Base-by-base conservation (phyloP, 2,888 invertebrate species). In the Gymnoscelis rufifasciata region DNA sequence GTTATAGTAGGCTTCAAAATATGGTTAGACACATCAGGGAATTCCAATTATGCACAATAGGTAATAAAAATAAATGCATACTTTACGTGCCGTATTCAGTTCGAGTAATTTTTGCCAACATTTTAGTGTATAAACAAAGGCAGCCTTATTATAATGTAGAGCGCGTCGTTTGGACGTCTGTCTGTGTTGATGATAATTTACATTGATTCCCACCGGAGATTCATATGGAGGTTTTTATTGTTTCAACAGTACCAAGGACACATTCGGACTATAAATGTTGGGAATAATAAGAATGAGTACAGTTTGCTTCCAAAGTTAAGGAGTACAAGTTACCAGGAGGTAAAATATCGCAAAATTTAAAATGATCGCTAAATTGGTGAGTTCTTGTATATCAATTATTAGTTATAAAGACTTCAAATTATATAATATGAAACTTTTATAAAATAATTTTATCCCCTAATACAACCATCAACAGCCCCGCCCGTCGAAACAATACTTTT, bases 351-450 rank as follows among this genome's bases (percentile, higher is more conserved):
- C 30, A 27, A 73, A 64, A 87, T 86, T 87, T 67, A 30, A 73
- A 63, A 88, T 88, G 87, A 67, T 87, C 50, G 74, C 73, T 10
- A 88, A 87, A 61, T 57, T 87, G 81, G 87, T 87, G 53, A 87
- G 87, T 72, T 12, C n/a, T 6, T 19, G 5, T 5, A 3, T 19
- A 19, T 3, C 19, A n/a, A n/a, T n/a, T n/a, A n/a, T n/a, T n/a
- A n/a, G n/a, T n/a, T n/a, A n/a, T n/a, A n/a, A n/a, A n/a, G n/a
- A n/a, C n/a, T n/a, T n/a, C n/a, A n/a, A n/a, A n/a, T n/a, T n/a
- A n/a, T n/a, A n/a, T n/a, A n/a, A n/a, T n/a, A n/a, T n/a, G n/a
- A n/a, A n/a, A n/a, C n/a, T n/a, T n/a, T n/a, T 19, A 19, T 19
- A 19, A 19, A 19, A 19, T 19, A 19, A 19, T 19, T 19, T n/a